phyloP scores from a whole-genome alignment of 2,888 invertebrate genomes.

The Brenthis daphne region DNA sequence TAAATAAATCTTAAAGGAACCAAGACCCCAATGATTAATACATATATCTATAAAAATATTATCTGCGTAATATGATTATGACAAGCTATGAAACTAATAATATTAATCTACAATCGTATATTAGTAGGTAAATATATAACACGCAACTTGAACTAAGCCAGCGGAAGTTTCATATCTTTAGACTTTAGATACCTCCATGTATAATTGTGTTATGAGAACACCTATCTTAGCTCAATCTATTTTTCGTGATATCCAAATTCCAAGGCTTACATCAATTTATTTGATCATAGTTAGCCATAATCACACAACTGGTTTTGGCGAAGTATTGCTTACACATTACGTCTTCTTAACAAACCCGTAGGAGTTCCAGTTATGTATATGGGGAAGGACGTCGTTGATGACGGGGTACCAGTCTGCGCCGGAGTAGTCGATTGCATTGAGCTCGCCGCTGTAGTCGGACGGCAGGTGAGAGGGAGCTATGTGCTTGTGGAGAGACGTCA shows the following conservation, averaged over 20 bases:
- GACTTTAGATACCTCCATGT: too few relatives aligned
- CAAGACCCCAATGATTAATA: slow-evolving; percentile 11
- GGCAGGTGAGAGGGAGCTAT: slow-evolving; percentile 87
- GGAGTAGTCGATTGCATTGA: slow-evolving; percentile 89
- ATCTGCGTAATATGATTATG: slow-evolving; percentile 8
- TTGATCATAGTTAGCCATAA: not conserved
- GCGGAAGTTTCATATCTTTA: too few relatives aligned
- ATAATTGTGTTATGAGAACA: too few relatives aligned
- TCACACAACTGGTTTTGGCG: slow-evolving; percentile 7
- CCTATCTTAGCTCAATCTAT: too few relatives aligned
- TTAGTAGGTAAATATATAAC: too few relatives aligned
- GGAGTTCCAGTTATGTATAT: slow-evolving; percentile 86
- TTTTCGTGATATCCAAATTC: too few relatives aligned
- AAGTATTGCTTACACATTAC: slow-evolving; percentile 45
- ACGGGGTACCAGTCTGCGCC: slow-evolving; percentile 90
- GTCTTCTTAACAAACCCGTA: slow-evolving; percentile 84
- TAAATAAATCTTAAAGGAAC: slow-evolving; percentile 24
- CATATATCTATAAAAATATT: slow-evolving; percentile 4
- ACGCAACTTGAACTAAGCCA: too few relatives aligned
- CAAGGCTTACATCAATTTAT: not conserved
- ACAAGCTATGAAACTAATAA: not conserved
- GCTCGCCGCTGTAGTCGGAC: slow-evolving; percentile 88
- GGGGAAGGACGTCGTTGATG: slow-evolving; percentile 84
- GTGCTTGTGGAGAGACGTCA: slow-evolving; percentile 89
- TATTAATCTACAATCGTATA: too few relatives aligned